Evolutionary conservation across 1,140 invertebrate genomes (phyloP).

Genomic region (Sycophaga agraensis): DNA sequence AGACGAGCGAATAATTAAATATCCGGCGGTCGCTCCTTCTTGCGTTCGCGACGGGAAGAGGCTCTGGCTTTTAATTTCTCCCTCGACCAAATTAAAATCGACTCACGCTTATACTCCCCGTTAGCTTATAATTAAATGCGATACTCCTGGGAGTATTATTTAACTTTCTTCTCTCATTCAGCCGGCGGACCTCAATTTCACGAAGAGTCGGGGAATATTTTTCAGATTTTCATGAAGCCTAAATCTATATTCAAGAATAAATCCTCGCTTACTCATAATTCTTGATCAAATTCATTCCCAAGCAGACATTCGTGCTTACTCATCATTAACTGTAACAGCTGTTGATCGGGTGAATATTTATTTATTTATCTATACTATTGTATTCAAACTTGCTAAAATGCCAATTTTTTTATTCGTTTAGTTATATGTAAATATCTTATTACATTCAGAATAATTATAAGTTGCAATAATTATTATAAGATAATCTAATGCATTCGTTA

Average conservation of each 20-base stretch:
- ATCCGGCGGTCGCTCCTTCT: slow-evolving; percentile 30
- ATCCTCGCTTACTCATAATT: too few species aligned
- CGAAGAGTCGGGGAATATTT: not conserved
- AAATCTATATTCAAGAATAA: not conserved
- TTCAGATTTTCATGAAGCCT: not conserved
- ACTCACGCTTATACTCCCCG: slow-evolving; percentile 33
- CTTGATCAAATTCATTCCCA: too few species aligned
- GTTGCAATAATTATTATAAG: too few species aligned
- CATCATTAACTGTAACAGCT: too few species aligned
- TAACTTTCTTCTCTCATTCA: slow-evolving; percentile 14
- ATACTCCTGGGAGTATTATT: slow-evolving; percentile 23
- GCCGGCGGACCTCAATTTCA: not conserved
- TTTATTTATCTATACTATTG: not conserved
- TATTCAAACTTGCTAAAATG: too few species aligned
- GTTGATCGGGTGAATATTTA: too few species aligned
- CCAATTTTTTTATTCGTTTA: too few species aligned
- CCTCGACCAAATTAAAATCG: slow-evolving; percentile 41
- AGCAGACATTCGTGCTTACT: too few species aligned
- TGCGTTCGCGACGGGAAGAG: slow-evolving; percentile 6
- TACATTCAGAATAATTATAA: too few species aligned
- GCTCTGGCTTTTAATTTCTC: slow-evolving; percentile 42
- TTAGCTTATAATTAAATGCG: slow-evolving; percentile 24
- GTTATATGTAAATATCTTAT: too few species aligned
- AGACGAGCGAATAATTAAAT: slow-evolving; percentile 40
- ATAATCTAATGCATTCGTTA: too few species aligned